These are phyloP conservation scores for Tetragonula carbonaria DNA, from an alignment of 2,888 invertebrate genomes.

Conservation along the genomic window DNA sequence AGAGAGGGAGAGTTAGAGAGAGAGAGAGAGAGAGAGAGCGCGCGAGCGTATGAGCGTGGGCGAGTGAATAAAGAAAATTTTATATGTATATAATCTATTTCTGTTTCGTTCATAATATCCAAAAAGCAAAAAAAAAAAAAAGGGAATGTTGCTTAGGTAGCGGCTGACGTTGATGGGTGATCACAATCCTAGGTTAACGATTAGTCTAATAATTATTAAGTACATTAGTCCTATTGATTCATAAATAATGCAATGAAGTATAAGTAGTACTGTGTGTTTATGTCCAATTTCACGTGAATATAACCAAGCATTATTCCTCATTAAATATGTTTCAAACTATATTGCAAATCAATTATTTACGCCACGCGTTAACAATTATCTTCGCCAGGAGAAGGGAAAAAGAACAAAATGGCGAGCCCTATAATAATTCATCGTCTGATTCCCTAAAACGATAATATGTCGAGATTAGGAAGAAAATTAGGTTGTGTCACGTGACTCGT, in stretches of 20 bases:
- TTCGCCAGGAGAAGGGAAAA: slow-evolving; percentile 50
- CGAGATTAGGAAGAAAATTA: slow-evolving; percentile 28
- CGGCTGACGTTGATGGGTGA: slow-evolving; percentile 84
- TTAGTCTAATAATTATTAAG: slow-evolving; percentile 84
- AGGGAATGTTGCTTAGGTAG: slow-evolving; percentile 79
- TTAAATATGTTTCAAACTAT: slow-evolving; percentile 82
- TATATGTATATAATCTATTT: slow-evolving; percentile 68
- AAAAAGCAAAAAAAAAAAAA: slow-evolving; percentile 57
- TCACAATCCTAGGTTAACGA: slow-evolving; percentile 84
- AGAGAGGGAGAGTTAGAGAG: not conserved
- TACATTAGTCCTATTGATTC: slow-evolving; percentile 84
- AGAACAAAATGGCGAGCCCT: slow-evolving; percentile 1
- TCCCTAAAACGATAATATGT: not conserved
- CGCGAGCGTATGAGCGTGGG: no score
- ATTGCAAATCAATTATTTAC: slow-evolving; percentile 78
- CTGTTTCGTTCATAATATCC: slow-evolving; percentile 73
- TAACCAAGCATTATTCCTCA: slow-evolving; percentile 83
- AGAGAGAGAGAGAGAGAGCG: not conserved
- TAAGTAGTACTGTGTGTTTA: slow-evolving; percentile 84
- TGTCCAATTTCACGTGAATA: slow-evolving; percentile 84
- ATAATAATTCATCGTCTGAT: slow-evolving; percentile 14
- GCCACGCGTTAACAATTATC: slow-evolving; percentile 56
- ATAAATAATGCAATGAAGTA: slow-evolving; percentile 84
- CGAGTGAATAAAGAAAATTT: slow-evolving; percentile 12
- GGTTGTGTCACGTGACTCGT: slow-evolving; percentile 36